These are phyloP conservation scores for Buathra laborator DNA, from an alignment of 2,888 invertebrate species.

Conservation along the genomic window DNA sequence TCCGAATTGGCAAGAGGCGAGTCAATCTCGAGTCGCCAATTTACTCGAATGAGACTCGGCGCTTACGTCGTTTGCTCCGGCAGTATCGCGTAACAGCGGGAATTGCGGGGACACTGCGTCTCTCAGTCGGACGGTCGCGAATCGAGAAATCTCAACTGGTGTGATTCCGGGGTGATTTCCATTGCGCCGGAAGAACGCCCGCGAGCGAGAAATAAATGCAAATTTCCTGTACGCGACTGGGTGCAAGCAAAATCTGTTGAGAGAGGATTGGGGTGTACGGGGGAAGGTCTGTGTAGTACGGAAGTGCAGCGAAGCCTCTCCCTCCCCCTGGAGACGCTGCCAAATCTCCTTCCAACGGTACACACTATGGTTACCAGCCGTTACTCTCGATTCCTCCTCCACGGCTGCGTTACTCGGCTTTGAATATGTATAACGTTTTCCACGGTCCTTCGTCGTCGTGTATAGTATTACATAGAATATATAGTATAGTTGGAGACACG, in stretches of 20 bases:
- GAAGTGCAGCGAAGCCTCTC: slow-evolving; percentile 4
- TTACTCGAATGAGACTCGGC: neutral
- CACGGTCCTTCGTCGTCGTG: slow-evolving; percentile 7
- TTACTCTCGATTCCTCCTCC: slow-evolving; percentile 20
- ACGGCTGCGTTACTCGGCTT: slow-evolving; percentile 32
- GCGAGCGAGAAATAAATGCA: slow-evolving; percentile 40
- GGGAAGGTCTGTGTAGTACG: neutral
- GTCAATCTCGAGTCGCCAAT: no score
- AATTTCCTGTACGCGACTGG: slow-evolving; percentile 40
- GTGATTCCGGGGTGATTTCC: neutral
- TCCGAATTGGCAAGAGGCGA: neutral
- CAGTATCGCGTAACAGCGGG: neutral
- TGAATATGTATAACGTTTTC: slow-evolving; percentile 48
- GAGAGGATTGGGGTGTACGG: neutral
- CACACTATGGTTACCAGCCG: neutral
- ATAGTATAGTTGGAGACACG: neutral
- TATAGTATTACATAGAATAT: neutral
- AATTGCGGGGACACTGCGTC: neutral
- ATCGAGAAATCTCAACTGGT: slow-evolving; percentile 24
- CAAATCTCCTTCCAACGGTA: slow-evolving; percentile 39
- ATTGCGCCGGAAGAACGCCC: slow-evolving; percentile 13
- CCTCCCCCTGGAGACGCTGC: neutral
- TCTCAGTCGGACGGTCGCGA: neutral
- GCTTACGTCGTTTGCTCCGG: neutral
- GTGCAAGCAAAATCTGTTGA: slow-evolving; percentile 20